Evolutionary conservation across 2,797 vertebrate genomes (phyloP).

Genomic region (Antrozous pallidus): DNA sequence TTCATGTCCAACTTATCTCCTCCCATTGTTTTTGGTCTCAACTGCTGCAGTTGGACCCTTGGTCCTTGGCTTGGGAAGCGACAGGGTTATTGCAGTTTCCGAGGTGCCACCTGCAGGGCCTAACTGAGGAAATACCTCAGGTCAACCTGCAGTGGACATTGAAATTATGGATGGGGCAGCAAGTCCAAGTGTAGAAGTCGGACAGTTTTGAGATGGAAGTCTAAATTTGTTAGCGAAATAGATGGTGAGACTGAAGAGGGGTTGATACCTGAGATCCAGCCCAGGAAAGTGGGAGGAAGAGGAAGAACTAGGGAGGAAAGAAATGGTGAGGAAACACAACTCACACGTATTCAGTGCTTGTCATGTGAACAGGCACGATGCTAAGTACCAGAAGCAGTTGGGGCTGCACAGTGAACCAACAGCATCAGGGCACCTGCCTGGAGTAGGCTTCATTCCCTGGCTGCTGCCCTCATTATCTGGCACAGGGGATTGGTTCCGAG

Average conservation of each 20-base stretch:
- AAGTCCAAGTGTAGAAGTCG: neutral
- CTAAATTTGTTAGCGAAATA: neutral
- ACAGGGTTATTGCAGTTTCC: too few relatives aligned
- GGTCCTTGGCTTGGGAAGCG: too few relatives aligned
- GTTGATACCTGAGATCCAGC: neutral
- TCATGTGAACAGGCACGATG: neutral
- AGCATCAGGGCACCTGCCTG: neutral
- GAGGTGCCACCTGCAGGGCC: too few relatives aligned
- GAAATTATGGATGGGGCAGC: neutral
- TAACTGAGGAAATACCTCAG: too few relatives aligned
- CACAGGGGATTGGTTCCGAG: neutral
- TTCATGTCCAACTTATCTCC: neutral
- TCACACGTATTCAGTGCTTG: neutral
- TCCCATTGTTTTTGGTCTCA: neutral
- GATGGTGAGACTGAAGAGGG: neutral
- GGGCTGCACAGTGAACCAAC: neutral
- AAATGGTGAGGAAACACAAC: neutral
- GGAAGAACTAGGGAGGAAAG: fast-evolving
- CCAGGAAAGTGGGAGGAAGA: too few relatives aligned
- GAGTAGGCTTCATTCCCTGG: neutral
- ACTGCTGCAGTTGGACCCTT: too few relatives aligned
- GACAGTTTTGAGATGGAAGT: neutral
- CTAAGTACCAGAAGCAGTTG: neutral
- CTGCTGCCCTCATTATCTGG: neutral
- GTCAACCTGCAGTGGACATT: neutral